Evolutionary conservation across 1,140 invertebrate species (phyloP), one percentile per base, ranked within the genome.

Genomic region (Matsumurasca onukii): DNA sequence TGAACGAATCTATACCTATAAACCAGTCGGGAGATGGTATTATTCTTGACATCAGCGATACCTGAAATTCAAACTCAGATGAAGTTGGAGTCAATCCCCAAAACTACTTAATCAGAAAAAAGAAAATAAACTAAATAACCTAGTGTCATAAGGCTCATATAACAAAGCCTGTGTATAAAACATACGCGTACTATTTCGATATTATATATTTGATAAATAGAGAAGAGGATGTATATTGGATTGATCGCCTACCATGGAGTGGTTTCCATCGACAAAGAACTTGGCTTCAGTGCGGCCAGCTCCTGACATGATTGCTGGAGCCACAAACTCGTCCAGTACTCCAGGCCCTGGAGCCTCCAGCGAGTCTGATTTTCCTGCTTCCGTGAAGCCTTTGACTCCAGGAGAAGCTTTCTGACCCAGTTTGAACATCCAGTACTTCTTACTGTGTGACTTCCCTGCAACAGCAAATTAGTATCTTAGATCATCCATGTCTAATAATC

Each of bases 21-120:
- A 97, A 98, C 97, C 97, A 99, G 83, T 99, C 97, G 0, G 97
- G 97, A 31, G 94, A 98, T 17, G 97, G 97, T 70, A 94, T 87
- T 80, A 96, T 92, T 71, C 91, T 84, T 3, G 90, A 86, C 84
- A 94, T 91, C 75, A 94, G 82, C 31, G 93, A 95, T 62, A 95
- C 90, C 87, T 95, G 79, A n/a, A n/a, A n/a, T n/a, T n/a, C n/a
- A n/a, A n/a, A n/a, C n/a, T n/a, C n/a, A n/a, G n/a, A n/a, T n/a
- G n/a, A n/a, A n/a, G n/a, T n/a, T n/a, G n/a, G n/a, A n/a, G n/a
- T n/a, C n/a, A n/a, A n/a, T n/a, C n/a, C n/a, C n/a, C n/a, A n/a
- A n/a, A n/a, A n/a, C n/a, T n/a, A n/a, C n/a, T n/a, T n/a, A n/a
- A n/a, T n/a, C n/a, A n/a, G n/a, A n/a, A n/a, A n/a, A 59, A 20